These are phyloP conservation scores for Caenorhabditis doughertyi DNA, from an alignment of 2,888 invertebrate genomes.

Conservation along the genomic window DNA sequence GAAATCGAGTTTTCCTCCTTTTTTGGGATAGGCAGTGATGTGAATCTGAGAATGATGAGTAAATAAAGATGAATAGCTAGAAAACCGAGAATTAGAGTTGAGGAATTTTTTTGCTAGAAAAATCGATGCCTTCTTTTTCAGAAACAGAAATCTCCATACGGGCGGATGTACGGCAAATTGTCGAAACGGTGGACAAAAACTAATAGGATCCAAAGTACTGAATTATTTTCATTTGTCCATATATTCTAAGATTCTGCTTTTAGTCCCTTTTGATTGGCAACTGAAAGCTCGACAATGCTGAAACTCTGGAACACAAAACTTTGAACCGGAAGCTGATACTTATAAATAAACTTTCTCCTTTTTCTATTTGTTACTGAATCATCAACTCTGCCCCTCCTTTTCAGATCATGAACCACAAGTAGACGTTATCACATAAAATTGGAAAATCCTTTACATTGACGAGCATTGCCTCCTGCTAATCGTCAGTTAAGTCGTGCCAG, in stretches of 20 bases:
- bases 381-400: slow-evolving; percentile 28
- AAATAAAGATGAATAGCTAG: slow-evolving; percentile 3
- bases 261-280: too few species aligned
- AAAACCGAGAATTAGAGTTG: too few species aligned
- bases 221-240: too few species aligned
- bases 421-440: slow-evolving; percentile 30
- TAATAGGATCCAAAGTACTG: too few species aligned
- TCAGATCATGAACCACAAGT: slow-evolving; percentile 18
- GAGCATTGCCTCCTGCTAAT: slow-evolving; percentile 43
- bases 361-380: not conserved
- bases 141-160: too few species aligned
- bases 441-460: slow-evolving; percentile 43
- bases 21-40: slow-evolving; percentile 25
- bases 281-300: too few species aligned
- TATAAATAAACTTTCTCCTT: slow-evolving; percentile 15
- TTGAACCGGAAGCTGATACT: slow-evolving; percentile 17
- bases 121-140: too few species aligned
- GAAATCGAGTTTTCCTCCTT: slow-evolving; percentile 39
- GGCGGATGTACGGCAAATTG: too few species aligned
- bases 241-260: too few species aligned
- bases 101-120: too few species aligned
- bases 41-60: slow-evolving; percentile 18
- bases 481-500: slow-evolving; percentile 45
- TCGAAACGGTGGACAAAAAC: not conserved
- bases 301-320: too few species aligned